Base-by-base conservation (phyloP, 2,888 invertebrate genomes). In the Nebria brevicollis region DNA sequence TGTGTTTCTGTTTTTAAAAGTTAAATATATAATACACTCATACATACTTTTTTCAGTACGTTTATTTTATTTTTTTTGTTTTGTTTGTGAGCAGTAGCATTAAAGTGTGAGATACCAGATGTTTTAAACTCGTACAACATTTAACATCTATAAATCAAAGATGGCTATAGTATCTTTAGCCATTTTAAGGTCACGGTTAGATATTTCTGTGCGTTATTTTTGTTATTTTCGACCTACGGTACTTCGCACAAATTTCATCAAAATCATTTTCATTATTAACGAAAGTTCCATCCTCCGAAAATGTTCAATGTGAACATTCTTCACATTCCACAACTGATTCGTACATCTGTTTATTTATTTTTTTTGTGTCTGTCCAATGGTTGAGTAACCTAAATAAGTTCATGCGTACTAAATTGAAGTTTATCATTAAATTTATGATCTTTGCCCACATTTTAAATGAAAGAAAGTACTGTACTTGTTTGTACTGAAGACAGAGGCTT, bases 51-150 rank as follows among this genome's bases (percentile, higher is more conserved):
- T 54, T 54, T 54, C 13, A 54, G 11, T 11, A 54, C 8, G 11
- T 54, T 54, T 8, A 11, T 54, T 54, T 54, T 54, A 0, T 43
- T 43, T 43, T 43, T 43, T 43, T 43, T 66, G 66, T 41, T 68
- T 68, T 68, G 76, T 76, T 41, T 68, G 66, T 66, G n/a, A 15
- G 64, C 72, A 70, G 11, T 25, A 43, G 26, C 54, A 13, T 41
- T 41, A 77, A 72, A 78, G 78, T 78, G 78, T 78, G 78, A 78
- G 78, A 78, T 78, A 65, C 78, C 78, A 78, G 78, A 78, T 78
- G 78, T 78, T 78, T 54, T 54, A 54, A 54, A 72, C 64, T 65
- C 64, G 66, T 70, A 72, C 70, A 77, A 70, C 77, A 65, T 77
- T 72, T 73, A 34, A 26, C 73, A 78, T 15, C 66, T 66, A 78